phyloP scores from a whole-genome alignment of 2,113 vertebrate species.

The Taxidea taxus region DNA sequence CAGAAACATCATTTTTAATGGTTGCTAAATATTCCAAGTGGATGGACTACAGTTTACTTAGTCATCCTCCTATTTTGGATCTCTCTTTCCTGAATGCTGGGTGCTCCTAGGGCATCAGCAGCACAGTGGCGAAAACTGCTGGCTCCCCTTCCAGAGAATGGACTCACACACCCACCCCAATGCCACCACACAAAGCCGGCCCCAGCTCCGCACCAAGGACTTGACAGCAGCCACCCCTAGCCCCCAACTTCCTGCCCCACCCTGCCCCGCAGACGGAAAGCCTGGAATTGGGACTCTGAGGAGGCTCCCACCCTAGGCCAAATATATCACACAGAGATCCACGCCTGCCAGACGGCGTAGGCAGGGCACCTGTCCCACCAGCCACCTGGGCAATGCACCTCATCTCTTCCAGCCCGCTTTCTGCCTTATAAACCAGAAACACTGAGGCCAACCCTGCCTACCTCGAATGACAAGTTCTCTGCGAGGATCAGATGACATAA shows the following conservation, averaged over 20 bases:
- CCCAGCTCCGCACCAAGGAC: not conserved
- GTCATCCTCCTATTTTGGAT: not conserved
- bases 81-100: not conserved
- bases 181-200: not conserved
- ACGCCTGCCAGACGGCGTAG: not conserved
- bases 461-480: not conserved
- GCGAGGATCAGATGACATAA: not conserved
- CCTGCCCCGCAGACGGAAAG: not conserved
- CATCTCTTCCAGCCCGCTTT: not conserved
- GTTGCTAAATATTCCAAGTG: not conserved
- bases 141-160: not conserved
- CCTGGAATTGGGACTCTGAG: not conserved
- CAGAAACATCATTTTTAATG: not conserved
- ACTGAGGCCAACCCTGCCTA: not conserved
- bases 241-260: not conserved
- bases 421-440: not conserved
- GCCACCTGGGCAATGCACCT: not conserved
- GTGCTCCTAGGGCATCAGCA: not conserved
- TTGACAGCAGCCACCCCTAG: not conserved
- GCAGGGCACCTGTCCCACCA: not conserved
- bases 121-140: not conserved
- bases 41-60: not conserved
- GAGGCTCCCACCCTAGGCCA: slow-evolving; percentile 11
- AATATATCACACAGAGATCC: slow-evolving; percentile 34
- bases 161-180: not conserved